Conservation (phyloP, 2,888 invertebrate genomes). For the Dolichomitus sp. region DNA sequence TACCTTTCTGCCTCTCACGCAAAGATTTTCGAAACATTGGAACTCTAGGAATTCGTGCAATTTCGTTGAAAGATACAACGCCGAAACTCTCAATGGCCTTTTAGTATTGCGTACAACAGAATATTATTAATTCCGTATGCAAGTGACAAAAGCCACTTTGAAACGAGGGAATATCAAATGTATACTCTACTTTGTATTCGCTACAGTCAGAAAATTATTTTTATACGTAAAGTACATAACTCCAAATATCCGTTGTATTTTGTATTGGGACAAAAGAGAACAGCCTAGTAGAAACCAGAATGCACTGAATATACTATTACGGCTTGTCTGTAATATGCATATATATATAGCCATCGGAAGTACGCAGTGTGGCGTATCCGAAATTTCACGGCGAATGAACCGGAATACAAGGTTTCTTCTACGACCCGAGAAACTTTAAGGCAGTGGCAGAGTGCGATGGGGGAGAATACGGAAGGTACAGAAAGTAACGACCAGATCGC, state of each 20-base stretch:
- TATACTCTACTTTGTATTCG: background rate
- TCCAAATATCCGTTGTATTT: background rate
- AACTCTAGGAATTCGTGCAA: background rate
- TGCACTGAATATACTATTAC: background rate
- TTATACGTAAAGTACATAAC: background rate
- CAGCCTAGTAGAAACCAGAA: background rate
- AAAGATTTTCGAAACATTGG: background rate
- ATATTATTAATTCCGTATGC: background rate
- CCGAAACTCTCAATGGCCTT: background rate
- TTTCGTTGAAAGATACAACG: background rate
- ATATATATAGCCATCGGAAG: slow-evolving; percentile 1
- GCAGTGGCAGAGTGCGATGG: background rate
- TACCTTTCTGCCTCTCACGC: slow-evolving; percentile 5
- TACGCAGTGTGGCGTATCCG: slow-evolving; percentile 26
- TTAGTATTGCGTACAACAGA: background rate
- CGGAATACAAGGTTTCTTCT: slow-evolving; percentile 29
- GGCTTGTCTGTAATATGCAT: background rate
- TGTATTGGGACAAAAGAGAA: background rate
- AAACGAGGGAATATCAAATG: background rate
- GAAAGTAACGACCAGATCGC: background rate
- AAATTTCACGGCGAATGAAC: slow-evolving; percentile 51
- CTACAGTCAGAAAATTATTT: background rate
- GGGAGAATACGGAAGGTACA: background rate
- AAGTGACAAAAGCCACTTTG: background rate
- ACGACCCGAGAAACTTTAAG: slow-evolving; percentile 2